A percentile compares a stretch with the other conserved stretches of the same genome.
phyloP scores from a whole-genome alignment of 2,113 vertebrate genomes.

The Channa argus region DNA sequence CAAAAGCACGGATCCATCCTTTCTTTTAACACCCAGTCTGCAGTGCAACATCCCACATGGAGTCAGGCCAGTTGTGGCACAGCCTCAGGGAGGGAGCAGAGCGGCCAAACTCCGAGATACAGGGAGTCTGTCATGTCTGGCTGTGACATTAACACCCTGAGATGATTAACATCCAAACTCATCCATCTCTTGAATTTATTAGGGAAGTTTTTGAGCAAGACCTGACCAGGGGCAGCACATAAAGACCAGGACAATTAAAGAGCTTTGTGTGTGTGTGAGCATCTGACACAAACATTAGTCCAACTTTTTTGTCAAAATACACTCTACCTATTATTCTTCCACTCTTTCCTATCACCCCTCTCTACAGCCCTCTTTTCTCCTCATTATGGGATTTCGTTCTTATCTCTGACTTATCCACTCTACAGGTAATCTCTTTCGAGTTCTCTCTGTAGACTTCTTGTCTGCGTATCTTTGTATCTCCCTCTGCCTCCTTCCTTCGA shows the following conservation, averaged over 20 bases:
- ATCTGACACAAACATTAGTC: slow-evolving; percentile 17
- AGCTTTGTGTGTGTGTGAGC: neutral
- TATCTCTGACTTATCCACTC: slow-evolving; percentile 57
- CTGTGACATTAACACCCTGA: slow-evolving; percentile 58
- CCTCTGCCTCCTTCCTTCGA: slow-evolving; percentile 24
- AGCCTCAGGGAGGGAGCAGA: slow-evolving; percentile 33
- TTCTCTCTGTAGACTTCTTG: slow-evolving; percentile 32
- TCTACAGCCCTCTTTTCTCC: slow-evolving; percentile 29
- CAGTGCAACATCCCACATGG: slow-evolving; percentile 29
- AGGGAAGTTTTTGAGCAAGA: slow-evolving; percentile 16
- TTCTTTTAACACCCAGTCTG: slow-evolving; percentile 1
- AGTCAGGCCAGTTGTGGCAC: slow-evolving; percentile 20
- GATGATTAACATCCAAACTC: slow-evolving; percentile 55
- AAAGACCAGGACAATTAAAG: slow-evolving; percentile 19
- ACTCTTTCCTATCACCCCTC: slow-evolving; percentile 5
- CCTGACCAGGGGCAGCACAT: slow-evolving; percentile 8
- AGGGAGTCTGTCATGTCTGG: slow-evolving; percentile 57
- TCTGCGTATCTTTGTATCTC: slow-evolving; percentile 58
- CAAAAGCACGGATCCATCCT: slow-evolving; percentile 36
- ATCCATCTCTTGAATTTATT: slow-evolving; percentile 50
- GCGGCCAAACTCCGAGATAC: slow-evolving; percentile 38
- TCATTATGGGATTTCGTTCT: slow-evolving; percentile 62
- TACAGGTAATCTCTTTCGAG: slow-evolving; percentile 52
- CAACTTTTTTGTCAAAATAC: slow-evolving; percentile 39
- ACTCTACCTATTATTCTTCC: slow-evolving; percentile 37